These are phyloP conservation scores for Zhengitettix transpicula DNA, from an alignment of 2,888 invertebrate species.

Conservation along the genomic window DNA sequence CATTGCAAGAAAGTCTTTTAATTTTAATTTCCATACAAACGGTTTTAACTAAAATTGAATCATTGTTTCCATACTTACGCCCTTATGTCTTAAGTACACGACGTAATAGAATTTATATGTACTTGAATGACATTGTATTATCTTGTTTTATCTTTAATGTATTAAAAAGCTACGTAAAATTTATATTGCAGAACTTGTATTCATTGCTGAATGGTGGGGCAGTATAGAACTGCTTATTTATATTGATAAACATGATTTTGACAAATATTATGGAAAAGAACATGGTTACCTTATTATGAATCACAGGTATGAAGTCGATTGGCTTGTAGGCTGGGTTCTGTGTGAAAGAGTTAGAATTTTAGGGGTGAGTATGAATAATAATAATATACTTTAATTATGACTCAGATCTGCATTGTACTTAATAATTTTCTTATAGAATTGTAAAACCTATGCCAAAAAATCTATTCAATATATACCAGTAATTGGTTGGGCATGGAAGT, in stretches of 20 bases:
- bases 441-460: slow-evolving; percentile 90
- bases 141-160: slow-evolving; percentile 9
- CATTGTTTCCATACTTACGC: background rate
- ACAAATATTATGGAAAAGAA: slow-evolving; percentile 70
- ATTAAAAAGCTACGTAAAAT: background rate
- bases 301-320: slow-evolving; percentile 89
- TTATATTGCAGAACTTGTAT: slow-evolving; percentile 62
- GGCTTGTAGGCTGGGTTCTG: slow-evolving; percentile 87
- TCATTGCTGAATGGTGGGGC: slow-evolving; percentile 90
- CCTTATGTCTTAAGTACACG: too few relatives aligned
- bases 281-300: slow-evolving; percentile 86
- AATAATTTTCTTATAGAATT: slow-evolving; percentile 46
- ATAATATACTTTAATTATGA: slow-evolving; percentile 86
- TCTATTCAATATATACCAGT: slow-evolving; percentile 79
- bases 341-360: slow-evolving; percentile 63
- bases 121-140: background rate
- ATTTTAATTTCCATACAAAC: too few relatives aligned
- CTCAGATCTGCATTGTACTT: slow-evolving; percentile 75
- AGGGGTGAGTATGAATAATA: slow-evolving; percentile 46
- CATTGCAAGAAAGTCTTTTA: too few relatives aligned
- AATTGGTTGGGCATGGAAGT: slow-evolving; percentile 93
- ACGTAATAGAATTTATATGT: background rate
- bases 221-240: slow-evolving; percentile 54
- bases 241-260: slow-evolving; percentile 59
- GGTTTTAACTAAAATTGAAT: too few relatives aligned